Percentiles rank a stretch among this genome's conserved stretches.
Conservation (phyloP, 2,888 invertebrate species). For the Frankliniella intonsa region DNA sequence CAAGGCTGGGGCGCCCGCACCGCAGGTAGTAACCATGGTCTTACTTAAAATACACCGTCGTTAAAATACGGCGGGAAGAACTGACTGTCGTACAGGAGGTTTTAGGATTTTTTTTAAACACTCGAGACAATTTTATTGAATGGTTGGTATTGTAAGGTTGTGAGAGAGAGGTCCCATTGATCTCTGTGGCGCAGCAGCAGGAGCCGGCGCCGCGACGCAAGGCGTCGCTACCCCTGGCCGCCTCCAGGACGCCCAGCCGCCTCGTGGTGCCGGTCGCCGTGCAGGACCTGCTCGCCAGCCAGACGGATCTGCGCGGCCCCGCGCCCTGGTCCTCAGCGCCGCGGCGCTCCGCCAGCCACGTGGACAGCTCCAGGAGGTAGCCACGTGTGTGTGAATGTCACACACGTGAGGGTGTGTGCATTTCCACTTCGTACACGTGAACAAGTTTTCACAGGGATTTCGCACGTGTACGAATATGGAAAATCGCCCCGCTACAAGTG, state of each 20-base stretch:
- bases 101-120: too few relatives aligned
- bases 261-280: background rate
- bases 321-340: background rate
- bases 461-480: too few relatives aligned
- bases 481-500: too few relatives aligned
- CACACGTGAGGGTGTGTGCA: constrained; percentile 26
- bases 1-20: constrained; percentile 33
- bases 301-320: background rate
- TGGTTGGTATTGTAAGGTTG: too few relatives aligned
- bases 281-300: background rate
- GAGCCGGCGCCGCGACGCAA: background rate
- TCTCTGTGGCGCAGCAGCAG: background rate
- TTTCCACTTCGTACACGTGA: too few relatives aligned
- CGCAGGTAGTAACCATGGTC: background rate
- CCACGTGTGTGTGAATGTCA: background rate
- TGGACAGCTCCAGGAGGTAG: background rate
- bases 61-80: too few relatives aligned
- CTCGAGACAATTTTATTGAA: too few relatives aligned
- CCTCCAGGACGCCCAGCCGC: background rate
- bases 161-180: too few relatives aligned
- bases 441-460: too few relatives aligned
- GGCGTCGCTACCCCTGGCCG: background rate
- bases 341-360: background rate
- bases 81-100: too few relatives aligned
- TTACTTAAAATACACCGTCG: background rate